Percentiles rank a stretch among this genome's conserved stretches.
Conservation (phyloP, 2,888 invertebrate genomes). For the Athalia circularis region DNA sequence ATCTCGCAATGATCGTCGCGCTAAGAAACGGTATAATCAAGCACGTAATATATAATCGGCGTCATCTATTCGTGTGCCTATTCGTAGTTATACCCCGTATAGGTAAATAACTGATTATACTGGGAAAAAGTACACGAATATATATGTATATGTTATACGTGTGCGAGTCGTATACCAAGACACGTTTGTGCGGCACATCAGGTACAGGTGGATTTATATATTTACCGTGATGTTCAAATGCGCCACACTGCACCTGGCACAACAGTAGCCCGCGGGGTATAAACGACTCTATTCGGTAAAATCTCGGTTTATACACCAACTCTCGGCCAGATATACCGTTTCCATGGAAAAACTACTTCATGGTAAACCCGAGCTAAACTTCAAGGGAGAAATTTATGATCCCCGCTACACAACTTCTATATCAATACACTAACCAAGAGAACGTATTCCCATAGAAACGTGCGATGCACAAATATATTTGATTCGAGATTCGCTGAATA, state of each 20-base stretch:
- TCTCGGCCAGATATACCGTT: slow-evolving; percentile 18
- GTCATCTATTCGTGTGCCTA: slow-evolving; percentile 20
- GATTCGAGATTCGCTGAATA: too few species aligned
- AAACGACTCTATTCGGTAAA: slow-evolving; percentile 29
- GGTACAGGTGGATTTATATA: background rate
- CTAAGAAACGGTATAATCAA: slow-evolving; percentile 19
- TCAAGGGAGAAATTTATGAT: slow-evolving; percentile 13
- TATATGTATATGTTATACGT: background rate
- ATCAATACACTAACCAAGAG: too few species aligned
- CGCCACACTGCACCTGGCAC: slow-evolving; percentile 3
- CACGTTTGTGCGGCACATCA: background rate
- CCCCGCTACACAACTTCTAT: background rate
- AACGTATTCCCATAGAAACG: background rate
- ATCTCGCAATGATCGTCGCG: background rate
- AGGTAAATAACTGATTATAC: slow-evolving; percentile 39
- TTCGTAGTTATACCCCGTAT: slow-evolving; percentile 19
- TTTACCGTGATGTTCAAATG: slow-evolving; percentile 2
- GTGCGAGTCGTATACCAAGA: too few species aligned
- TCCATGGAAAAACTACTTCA: slow-evolving; percentile 11
- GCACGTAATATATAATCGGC: slow-evolving; percentile 15
- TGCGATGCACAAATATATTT: too few species aligned
- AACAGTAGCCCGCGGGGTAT: slow-evolving; percentile 31
- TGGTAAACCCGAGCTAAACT: background rate
- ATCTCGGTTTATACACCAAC: background rate
- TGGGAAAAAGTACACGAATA: too few species aligned